These are phyloP conservation scores for Chlorodrepanis virens DNA, from an alignment of 2,113 vertebrate species.

Conservation along the genomic window DNA sequence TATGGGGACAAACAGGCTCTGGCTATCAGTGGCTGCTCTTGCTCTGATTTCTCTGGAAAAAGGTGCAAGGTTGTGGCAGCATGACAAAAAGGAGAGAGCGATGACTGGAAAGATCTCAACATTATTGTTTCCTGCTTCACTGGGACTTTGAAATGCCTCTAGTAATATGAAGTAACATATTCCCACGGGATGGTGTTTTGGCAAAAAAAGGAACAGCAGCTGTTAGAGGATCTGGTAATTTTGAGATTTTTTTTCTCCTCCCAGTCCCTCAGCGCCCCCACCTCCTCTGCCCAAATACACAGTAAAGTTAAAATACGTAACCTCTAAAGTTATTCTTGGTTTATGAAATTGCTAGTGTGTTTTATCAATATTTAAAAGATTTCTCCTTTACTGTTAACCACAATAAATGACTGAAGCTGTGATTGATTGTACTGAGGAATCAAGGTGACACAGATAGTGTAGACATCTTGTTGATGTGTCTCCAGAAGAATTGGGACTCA, in stretches of 20 bases:
- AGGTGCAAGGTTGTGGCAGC: neutral
- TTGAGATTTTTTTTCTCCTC: neutral
- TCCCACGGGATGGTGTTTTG: neutral
- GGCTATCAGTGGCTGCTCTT: neutral
- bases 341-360: neutral
- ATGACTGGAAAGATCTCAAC: neutral
- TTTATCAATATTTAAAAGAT: neutral
- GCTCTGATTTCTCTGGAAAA: neutral
- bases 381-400: neutral
- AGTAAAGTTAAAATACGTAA: neutral
- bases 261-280: fast-evolving
- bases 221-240: neutral
- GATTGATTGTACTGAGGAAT: neutral
- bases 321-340: neutral
- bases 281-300: neutral
- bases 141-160: neutral
- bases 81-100: neutral
- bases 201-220: neutral
- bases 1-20: neutral
- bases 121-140: neutral
- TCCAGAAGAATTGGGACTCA: neutral
- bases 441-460: neutral
- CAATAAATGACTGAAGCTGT: neutral
- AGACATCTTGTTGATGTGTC: neutral
- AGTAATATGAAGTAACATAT: neutral